Conservation (phyloP, 2,797 vertebrate species). For the Parambassis ranga region DNA sequence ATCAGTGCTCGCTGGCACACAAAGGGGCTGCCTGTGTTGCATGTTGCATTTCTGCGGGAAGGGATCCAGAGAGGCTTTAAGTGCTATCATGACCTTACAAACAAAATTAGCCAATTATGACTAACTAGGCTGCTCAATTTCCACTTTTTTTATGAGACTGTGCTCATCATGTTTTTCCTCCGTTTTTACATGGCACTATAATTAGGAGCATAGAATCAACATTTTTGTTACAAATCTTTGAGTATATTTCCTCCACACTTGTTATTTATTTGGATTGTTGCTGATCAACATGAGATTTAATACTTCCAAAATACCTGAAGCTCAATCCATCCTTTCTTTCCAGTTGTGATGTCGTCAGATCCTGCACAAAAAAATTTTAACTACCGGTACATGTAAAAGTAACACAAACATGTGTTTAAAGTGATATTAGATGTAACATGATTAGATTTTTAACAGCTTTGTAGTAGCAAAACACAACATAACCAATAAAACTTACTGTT, state of each 20-base stretch:
- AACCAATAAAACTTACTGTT: no score
- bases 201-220: constrained; percentile 64
- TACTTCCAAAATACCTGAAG: constrained; percentile 12
- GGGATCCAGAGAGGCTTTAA: constrained; percentile 80
- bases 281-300: constrained; percentile 21
- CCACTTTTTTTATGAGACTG: constrained; percentile 67
- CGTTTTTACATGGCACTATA: constrained; percentile 57
- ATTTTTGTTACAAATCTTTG: constrained; percentile 56
- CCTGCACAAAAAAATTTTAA: no score
- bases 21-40: constrained; percentile 80
- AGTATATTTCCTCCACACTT: constrained; percentile 43
- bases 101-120: constrained; percentile 84
- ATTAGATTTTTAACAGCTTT: no score
- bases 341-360: no score
- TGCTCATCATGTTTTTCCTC: constrained; percentile 59
- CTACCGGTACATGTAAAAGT: no score
- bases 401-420: no score
- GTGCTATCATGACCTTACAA: constrained; percentile 82
- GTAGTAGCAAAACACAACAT: no score
- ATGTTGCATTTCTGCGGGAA: constrained; percentile 78
- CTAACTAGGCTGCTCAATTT: constrained; percentile 80
- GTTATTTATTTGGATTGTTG: constrained; percentile 11
- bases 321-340: constrained; percentile 1
- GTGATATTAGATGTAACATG: no score
- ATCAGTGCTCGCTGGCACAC: constrained; percentile 82